These are phyloP conservation scores for Pitangus sulphuratus DNA, from an alignment of 2,797 vertebrate species.

Conservation along the genomic window DNA sequence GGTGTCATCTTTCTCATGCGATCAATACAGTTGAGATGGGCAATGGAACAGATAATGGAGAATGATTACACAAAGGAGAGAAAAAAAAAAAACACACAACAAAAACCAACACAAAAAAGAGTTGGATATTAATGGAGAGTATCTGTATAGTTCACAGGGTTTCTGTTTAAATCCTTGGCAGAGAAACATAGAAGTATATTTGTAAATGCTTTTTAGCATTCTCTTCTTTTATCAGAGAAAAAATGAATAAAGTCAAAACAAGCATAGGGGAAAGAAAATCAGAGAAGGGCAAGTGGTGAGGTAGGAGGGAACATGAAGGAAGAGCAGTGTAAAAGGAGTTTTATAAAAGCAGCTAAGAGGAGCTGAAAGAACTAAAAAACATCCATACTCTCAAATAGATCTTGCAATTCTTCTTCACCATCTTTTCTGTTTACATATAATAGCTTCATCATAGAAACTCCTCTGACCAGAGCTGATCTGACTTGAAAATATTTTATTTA, in stretches of 20 bases:
- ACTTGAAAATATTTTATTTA: background rate
- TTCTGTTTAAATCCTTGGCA: background rate
- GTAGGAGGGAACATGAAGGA: background rate
- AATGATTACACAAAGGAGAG: background rate
- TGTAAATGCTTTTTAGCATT: background rate
- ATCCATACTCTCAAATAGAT: background rate
- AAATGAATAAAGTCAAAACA: background rate
- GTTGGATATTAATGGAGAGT: background rate
- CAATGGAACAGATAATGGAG: background rate
- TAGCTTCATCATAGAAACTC: background rate
- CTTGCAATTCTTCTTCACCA: background rate
- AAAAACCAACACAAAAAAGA: background rate
- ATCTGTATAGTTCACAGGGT: background rate
- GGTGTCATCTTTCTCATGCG: background rate
- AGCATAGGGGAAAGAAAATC: background rate
- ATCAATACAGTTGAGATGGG: accelerated
- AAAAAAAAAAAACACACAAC: background rate
- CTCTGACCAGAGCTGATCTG: background rate
- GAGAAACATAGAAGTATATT: background rate
- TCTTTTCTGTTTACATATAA: background rate
- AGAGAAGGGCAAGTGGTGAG: background rate
- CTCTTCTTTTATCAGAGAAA: background rate
- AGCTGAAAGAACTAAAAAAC: background rate
- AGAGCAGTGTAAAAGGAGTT: background rate
- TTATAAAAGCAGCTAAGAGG: background rate